Evolutionary conservation across 1,140 invertebrate species (phyloP), one percentile per base, ranked within the genome.

Genomic region (Calephelis nemesis): DNA sequence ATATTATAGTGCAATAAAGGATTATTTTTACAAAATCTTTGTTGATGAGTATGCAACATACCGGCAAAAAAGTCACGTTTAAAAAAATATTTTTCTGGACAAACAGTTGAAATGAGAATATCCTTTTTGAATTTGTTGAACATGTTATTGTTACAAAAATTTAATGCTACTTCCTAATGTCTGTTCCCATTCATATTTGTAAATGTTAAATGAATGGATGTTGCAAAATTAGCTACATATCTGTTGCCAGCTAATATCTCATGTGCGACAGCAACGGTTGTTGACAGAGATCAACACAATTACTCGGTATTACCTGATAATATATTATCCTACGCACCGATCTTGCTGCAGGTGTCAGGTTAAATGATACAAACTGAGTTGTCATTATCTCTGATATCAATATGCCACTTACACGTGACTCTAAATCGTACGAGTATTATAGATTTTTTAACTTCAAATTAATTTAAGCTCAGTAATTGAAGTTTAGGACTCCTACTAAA

Each of bases 191-290:
- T 89, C 84, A 89, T 69, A 68, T 81, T 70, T 47, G 75, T 72
- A 78, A 83, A 78, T 69, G 76, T 70, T 74, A 87, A 87, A 87
- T 89, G 87, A 90, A 90, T 88, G 85, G 85, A 77, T 80, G 81
- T 77, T 77, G 73, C 84, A 74, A 87, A 89, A 87, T 89, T 89
- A 91, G 87, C 78, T 75, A 77, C 77, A 76, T 84, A 82, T 80
- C 77, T 72, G 73, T 74, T 87, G 88, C 85, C 88, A 89, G 87
- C 65, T 78, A 80, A 85, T 88, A 86, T 86, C 78, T 90, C 87
- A 87, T 65, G 63, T 67, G 67, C 76, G 84, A 84, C 85, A 83
- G 76, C 68, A 66, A 69, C 78, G 71, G 77, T 80, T 81, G 80
- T 80, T 83, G 82, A 82, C 81, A 77, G 81, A 83, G 82, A 82